These are phyloP conservation scores for Garrulus glandarius DNA, from an alignment of 2,797 vertebrate genomes.

Conservation along the genomic window DNA sequence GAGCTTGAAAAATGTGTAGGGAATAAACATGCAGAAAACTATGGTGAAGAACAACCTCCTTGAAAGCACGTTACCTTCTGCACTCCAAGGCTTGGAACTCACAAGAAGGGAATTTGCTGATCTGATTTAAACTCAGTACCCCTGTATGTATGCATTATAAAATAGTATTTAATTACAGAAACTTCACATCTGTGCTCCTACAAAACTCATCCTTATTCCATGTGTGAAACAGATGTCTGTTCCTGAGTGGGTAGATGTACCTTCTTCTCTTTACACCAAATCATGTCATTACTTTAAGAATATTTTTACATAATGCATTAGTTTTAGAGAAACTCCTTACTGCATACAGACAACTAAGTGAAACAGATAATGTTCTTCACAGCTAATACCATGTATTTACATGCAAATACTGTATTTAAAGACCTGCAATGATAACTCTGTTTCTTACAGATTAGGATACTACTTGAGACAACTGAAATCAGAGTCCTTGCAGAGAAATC, in stretches of 20 bases:
- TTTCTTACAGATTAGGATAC: neutral
- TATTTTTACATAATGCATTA: neutral
- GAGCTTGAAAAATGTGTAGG: neutral
- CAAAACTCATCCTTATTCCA: neutral
- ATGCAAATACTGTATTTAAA: neutral
- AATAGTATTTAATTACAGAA: neutral
- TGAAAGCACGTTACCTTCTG: neutral
- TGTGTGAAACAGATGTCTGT: neutral
- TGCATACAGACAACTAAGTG: neutral
- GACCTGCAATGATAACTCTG: neutral
- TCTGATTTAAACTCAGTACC: neutral
- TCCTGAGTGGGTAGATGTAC: neutral
- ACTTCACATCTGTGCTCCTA: neutral
- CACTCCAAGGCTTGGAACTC: neutral
- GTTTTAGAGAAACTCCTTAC: neutral
- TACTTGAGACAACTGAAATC: neutral
- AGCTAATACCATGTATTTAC: neutral
- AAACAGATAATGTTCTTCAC: neutral
- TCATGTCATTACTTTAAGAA: neutral
- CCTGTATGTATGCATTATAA: neutral
- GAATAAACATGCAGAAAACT: neutral
- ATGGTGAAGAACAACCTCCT: neutral
- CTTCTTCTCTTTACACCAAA: neutral
- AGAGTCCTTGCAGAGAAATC: neutral
- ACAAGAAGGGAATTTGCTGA: neutral